Evolutionary conservation across 2,113 vertebrate genomes (phyloP).

Genomic region (Rhadina sibilatrix): DNA sequence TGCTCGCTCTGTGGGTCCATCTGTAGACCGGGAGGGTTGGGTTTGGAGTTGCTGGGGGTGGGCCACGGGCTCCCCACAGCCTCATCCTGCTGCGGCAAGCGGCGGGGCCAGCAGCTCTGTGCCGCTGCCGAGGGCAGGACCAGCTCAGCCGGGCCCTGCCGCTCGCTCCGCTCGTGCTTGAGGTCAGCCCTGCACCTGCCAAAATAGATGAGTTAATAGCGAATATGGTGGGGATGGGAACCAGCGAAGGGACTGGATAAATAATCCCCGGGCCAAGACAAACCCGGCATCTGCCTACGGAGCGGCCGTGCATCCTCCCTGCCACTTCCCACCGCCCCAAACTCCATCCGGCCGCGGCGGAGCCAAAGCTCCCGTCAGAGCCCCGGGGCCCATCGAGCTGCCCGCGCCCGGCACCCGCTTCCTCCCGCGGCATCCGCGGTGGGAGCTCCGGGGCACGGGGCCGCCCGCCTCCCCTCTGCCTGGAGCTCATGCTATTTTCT

Average conservation of each 20-base stretch:
- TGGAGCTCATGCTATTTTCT: background rate
- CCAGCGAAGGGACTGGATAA: conserved; percentile 28
- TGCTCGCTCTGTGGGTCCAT: background rate
- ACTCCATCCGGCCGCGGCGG: background rate
- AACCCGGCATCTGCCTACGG: conserved; percentile 39
- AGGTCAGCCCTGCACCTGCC: conserved; percentile 62
- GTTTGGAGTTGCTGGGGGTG: background rate
- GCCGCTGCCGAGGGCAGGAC: background rate
- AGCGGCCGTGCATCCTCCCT: background rate
- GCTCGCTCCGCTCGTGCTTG: background rate
- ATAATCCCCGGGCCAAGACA: conserved; percentile 58
- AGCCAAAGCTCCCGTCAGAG: background rate
- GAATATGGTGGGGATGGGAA: conserved; percentile 31
- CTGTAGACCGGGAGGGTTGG: background rate
- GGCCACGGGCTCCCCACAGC: background rate
- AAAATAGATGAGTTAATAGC: conserved; percentile 67
- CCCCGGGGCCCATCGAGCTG: background rate
- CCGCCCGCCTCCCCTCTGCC: background rate
- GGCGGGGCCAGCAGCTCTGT: background rate
- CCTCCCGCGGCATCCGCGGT: background rate
- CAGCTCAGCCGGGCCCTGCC: background rate
- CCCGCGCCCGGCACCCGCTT: background rate
- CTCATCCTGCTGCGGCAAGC: rapidly evolving
- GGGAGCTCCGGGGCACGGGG: background rate
- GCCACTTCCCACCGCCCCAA: conserved; percentile 5